Percentiles rank a stretch among this genome's conserved stretches.
Conservation (phyloP, 2,113 vertebrate species). For the Macroglossus sobrinus region DNA sequence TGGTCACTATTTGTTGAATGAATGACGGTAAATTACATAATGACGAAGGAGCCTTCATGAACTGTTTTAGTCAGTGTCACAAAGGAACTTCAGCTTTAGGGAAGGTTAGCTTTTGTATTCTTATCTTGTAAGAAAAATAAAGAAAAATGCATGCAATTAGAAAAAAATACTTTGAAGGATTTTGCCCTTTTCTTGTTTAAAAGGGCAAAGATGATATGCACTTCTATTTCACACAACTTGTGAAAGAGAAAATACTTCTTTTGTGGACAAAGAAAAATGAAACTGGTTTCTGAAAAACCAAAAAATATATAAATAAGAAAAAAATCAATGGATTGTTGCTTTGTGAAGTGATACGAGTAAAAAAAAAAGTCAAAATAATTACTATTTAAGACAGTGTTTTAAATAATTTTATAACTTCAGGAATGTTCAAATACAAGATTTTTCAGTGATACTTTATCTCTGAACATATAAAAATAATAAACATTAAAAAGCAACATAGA, state of each 20-base stretch:
- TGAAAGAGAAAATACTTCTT: slow-evolving; percentile 51
- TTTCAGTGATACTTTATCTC: not conserved
- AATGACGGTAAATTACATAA: not conserved
- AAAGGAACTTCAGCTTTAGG: not conserved
- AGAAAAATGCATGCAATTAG: slow-evolving; percentile 50
- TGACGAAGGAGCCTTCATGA: not conserved
- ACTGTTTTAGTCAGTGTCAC: slow-evolving; percentile 15
- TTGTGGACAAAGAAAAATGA: slow-evolving; percentile 43
- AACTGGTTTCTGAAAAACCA: not conserved
- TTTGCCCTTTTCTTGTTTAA: slow-evolving; percentile 58
- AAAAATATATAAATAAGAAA: not conserved
- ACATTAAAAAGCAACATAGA: not conserved
- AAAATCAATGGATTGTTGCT: not conserved
- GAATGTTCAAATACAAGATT: not conserved
- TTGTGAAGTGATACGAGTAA: slow-evolving; percentile 11
- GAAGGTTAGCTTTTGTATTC: slow-evolving; percentile 25
- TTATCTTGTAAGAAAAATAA: slow-evolving; percentile 45
- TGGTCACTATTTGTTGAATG: not conserved
- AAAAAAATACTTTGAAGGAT: slow-evolving; percentile 34
- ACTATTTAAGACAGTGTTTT: not conserved
- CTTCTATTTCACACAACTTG: not conserved
- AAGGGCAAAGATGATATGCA: slow-evolving; percentile 40
- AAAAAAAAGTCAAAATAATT: not conserved
- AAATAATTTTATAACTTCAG: not conserved
- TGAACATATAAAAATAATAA: not conserved